A percentile compares a stretch with the other conserved stretches of the same genome.
phyloP scores from a whole-genome alignment of 1,140 invertebrate genomes.

The Halictus rubicundus region DNA sequence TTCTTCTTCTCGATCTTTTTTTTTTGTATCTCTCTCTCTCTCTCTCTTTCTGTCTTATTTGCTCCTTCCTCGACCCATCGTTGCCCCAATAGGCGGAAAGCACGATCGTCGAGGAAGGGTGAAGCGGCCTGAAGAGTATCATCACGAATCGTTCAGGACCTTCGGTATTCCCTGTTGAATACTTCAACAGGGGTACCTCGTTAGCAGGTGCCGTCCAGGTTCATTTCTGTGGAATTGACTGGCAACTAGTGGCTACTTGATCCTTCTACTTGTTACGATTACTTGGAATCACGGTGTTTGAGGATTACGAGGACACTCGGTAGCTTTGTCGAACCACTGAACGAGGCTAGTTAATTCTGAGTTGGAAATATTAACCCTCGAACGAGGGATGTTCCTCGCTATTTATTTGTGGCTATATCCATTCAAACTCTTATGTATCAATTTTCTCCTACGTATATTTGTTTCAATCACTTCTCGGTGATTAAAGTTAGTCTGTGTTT shows the following conservation, averaged over 20 bases:
- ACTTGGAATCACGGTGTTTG: neutral
- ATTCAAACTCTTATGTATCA: no score
- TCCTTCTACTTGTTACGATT: neutral
- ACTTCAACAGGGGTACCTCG: neutral
- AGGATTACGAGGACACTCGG: neutral
- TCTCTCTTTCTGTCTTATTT: neutral
- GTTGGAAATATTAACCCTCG: no score
- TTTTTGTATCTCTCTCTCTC: neutral
- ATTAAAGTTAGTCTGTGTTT: no score
- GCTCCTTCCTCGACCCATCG: neutral
- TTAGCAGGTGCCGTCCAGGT: neutral
- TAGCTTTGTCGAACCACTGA: neutral
- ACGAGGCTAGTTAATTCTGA: no score
- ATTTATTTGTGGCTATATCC: no score
- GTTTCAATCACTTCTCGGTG: no score
- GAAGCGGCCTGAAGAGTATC: neutral
- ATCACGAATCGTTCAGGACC: slow-evolving; percentile 25
- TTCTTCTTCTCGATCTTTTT: slow-evolving; percentile 19
- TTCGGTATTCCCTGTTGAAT: neutral
- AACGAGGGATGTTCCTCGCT: no score
- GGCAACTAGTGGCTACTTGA: neutral
- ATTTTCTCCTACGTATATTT: no score
- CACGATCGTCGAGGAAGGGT: neutral
- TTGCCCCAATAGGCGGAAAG: slow-evolving; percentile 8
- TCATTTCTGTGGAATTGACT: neutral